Evolutionary conservation across 2,113 vertebrate species (phyloP).

Genomic region (Ptilonorhynchus violaceus): DNA sequence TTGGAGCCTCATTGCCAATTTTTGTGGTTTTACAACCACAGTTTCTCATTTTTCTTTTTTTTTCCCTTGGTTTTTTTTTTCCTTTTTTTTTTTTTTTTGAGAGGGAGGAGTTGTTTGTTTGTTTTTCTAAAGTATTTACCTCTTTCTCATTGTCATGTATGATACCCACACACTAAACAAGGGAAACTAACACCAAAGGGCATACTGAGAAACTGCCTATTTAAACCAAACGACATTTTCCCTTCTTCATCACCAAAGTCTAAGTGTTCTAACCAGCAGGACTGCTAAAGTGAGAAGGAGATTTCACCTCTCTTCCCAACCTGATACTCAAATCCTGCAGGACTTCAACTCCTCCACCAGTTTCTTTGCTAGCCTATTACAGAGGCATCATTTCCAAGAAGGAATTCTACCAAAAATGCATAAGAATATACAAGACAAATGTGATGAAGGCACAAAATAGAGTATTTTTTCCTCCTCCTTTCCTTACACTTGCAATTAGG

Average conservation of each 20-base stretch:
- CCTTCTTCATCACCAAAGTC: background rate
- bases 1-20: slow-evolving; percentile 47
- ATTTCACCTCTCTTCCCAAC: background rate
- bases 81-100: background rate
- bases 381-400: background rate
- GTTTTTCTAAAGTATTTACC: slow-evolving; percentile 50
- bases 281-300: background rate
- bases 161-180: slow-evolving; percentile 29
- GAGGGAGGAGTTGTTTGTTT: slow-evolving; percentile 43
- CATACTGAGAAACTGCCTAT: background rate
- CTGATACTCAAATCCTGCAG: background rate
- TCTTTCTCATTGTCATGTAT: slow-evolving; percentile 32
- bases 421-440: background rate
- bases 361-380: background rate
- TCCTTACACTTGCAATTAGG: background rate
- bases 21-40: slow-evolving; percentile 57
- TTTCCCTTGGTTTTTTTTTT: accelerated
- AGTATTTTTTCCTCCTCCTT: background rate
- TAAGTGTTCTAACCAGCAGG: background rate
- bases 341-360: background rate
- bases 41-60: background rate
- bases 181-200: slow-evolving; percentile 19
- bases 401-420: background rate
- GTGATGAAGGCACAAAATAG: background rate
- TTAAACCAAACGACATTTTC: background rate